Evolutionary conservation across 2,113 vertebrate species (phyloP), one percentile per base, ranked within the genome.

Genomic region (Elephantulus edwardii): DNA sequence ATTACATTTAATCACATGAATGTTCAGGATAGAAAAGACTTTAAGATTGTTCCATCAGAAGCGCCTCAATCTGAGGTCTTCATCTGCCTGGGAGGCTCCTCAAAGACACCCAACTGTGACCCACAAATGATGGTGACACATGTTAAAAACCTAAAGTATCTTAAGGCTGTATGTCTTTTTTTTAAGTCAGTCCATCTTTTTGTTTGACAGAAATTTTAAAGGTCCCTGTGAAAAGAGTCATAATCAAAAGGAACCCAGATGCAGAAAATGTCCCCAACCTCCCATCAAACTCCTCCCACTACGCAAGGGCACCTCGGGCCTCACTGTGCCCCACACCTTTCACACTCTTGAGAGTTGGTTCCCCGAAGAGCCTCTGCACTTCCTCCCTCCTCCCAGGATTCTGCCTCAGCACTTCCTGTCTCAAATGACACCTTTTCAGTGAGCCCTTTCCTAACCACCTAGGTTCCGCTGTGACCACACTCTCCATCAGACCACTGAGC

Each of bases 181-280:
- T n/a, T 80, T 90, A 83, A 22, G 11, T 60, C 66, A 71, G 71
- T 35, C 71, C 40, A 50, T 13, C 42, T 54, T 86, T 75, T 50
- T 35, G 54, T 82, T 54, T 40, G 82, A 70, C 1, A 14, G 56
- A 30, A 28, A 71, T 79, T 86, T 88, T 82, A 75, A 35, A 86
- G 92, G 28, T 52, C 28, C 30, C 74, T 19, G 4, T n/a, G 42
- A 94, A 93, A 33, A 84, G n/a, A 33, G 86, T 89, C 88, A 81
- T 40, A 78, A 90, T 44, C 50, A 42, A 62, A 70, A 88, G 58
- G 20, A 38, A 22, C 14, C 9, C 30, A n/a, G n/a, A n/a, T 28
- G 58, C 11, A 40, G 52, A 64, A 64, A 62, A 1, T 7, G 3
- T 50, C n/a, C 71, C n/a, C 71, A 78, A 72, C 19, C 50, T 66